Conservation (phyloP, 92 coral and sea anemone species). For the Micromussa lordhowensis region DNA sequence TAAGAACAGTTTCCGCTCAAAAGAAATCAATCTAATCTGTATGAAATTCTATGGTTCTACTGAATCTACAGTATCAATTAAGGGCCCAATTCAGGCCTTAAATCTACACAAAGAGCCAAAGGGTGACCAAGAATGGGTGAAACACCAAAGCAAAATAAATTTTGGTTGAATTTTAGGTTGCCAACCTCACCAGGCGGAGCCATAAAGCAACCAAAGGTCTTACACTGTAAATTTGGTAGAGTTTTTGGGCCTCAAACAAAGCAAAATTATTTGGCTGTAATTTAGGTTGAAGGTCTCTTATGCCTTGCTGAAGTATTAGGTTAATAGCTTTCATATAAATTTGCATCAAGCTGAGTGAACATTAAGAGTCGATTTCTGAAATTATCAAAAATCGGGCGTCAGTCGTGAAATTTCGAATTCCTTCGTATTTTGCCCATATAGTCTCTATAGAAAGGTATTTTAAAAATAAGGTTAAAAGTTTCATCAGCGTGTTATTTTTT, state of each 20-base stretch:
- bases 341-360: too few relatives aligned
- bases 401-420: too few relatives aligned
- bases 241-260: neutral
- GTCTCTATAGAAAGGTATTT: too few relatives aligned
- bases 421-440: too few relatives aligned
- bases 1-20: too few relatives aligned
- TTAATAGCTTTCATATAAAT: too few relatives aligned
- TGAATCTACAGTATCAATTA: conserved; percentile 22
- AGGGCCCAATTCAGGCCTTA: conserved; percentile 23
- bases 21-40: neutral
- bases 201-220: neutral
- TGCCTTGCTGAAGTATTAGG: neutral
- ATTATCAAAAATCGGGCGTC: too few relatives aligned
- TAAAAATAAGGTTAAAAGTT: too few relatives aligned
- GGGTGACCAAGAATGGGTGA: neutral
- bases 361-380: too few relatives aligned
- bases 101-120: conserved; percentile 1
- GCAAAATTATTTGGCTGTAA: conserved; percentile 5
- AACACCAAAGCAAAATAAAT: neutral
- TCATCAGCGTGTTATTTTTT: too few relatives aligned
- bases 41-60: conserved; percentile 3
- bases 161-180: neutral
- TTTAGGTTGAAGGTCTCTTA: conserved; percentile 2
- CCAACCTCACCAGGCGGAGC: neutral
- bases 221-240: neutral